Base-by-base conservation (phyloP, 2,797 vertebrate genomes). In the Vespertilio murinus region DNA sequence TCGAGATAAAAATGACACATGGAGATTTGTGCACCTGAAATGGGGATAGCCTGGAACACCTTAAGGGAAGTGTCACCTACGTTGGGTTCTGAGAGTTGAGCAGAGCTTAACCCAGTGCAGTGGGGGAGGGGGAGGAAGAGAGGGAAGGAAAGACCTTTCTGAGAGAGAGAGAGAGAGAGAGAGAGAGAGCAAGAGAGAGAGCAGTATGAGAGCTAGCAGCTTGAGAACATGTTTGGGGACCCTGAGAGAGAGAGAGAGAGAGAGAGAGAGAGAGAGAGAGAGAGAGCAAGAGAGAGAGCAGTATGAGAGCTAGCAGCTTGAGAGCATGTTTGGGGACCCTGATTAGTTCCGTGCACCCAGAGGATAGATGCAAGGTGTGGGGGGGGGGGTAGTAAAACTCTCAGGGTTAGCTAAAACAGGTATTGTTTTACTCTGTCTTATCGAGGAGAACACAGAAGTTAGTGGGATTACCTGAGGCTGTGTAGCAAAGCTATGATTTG, bases 361-460 rank as follows among this genome's bases (percentile, higher is more conserved):
- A 93, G 13, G 38, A 11, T 35, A 59, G 28, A 30, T 17, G 4
- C 5, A 2, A 47, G 12, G 78, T 78, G n/a, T 73, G 47, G 42
- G 85, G 52, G 49, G n/a, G 78, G 47, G 42, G 85, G 52, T 56
- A n/a, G 78, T 65, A 33, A 90, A 33, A 82, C 75, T 23, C 11
- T 35, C 17, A 88, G 52, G 52, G 20, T 94, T 95, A 85, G 45
- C 61, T 82, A 83, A 61, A 73, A 65, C 49, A 81, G 75, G 49
- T 49, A 67, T 52, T 88, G 16, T 56, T 96, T 90, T 79, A 49
- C 23, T 94, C 71, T 23, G 8, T 89, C 91, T 83, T 88, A 89
- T 47, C 79, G 88, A 79, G 65, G 67, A 80, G 87, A 82, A 96
- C 92, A 74, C 70, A 79, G 49, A 86, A 54, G 74, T 85, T 95